Percentiles rank a stretch among this genome's conserved stretches.
phyloP scores from a whole-genome alignment of 2,113 vertebrate species.

The Tyrannus savana region DNA sequence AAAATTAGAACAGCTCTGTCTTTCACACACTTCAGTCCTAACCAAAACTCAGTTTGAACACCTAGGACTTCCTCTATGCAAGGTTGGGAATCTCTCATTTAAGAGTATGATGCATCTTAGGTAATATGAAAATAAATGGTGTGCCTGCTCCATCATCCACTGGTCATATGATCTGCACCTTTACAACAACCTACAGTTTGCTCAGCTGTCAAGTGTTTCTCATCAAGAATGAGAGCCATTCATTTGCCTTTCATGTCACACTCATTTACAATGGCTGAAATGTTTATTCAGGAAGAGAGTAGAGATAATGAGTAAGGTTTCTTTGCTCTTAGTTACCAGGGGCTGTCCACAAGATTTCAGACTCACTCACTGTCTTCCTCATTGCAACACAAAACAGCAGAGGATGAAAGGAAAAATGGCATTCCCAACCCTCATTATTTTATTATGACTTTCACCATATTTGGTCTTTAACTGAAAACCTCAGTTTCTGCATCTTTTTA shows the following conservation, averaged over 20 bases:
- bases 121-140: background rate
- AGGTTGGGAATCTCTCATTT: background rate
- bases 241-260: background rate
- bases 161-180: background rate
- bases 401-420: background rate
- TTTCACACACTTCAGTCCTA: background rate
- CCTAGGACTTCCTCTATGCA: background rate
- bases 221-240: background rate
- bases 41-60: background rate
- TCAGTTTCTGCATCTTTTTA: background rate
- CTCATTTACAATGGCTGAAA: slow-evolving; percentile 9
- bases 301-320: slow-evolving; percentile 28
- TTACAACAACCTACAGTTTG: background rate
- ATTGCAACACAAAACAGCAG: background rate
- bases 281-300: slow-evolving; percentile 23
- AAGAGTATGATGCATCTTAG: background rate
- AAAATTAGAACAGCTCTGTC: background rate
- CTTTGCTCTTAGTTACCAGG: slow-evolving; percentile 28
- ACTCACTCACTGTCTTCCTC: background rate
- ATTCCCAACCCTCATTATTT: background rate
- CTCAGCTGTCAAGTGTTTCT: slow-evolving; percentile 4
- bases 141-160: background rate
- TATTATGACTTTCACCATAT: background rate
- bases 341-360: background rate
- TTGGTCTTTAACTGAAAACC: background rate